A percentile compares a stretch with the other conserved stretches of the same genome.
These are phyloP conservation scores for cattle (Bos taurus) DNA, from an alignment of 2,113 vertebrate species.

Conservation along the genomic window ARS-UCD2.0 NC_037346.1:33135501-33136000, in stretches of 20 bases:
- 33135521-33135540: constrained; percentile 76
- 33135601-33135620: constrained; percentile 77
- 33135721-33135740: constrained; percentile 77
- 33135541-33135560: constrained; percentile 76
- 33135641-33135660: constrained; percentile 73
- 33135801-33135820: constrained; percentile 76
- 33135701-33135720: constrained; percentile 76
- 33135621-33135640: constrained; percentile 76
- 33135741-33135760: constrained; percentile 74
- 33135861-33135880: constrained; percentile 74
- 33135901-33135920: constrained; percentile 75
- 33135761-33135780: constrained; percentile 78
- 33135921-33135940: constrained; percentile 75
- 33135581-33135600: constrained; percentile 74
- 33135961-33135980: constrained; percentile 77
- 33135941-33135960: constrained; percentile 74
- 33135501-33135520: constrained; percentile 72
- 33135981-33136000: constrained; percentile 70
- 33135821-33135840: constrained; percentile 76
- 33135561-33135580: constrained; percentile 67
- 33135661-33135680: constrained; percentile 77
- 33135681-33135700: constrained; percentile 72
- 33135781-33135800: constrained; percentile 75
- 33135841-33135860: constrained; percentile 75
- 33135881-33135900: constrained; percentile 76